Evolutionary conservation across 2,797 vertebrate species (phyloP), one percentile per base, ranked within the genome.

Genomic region (Urocyon cinereoargenteus): DNA sequence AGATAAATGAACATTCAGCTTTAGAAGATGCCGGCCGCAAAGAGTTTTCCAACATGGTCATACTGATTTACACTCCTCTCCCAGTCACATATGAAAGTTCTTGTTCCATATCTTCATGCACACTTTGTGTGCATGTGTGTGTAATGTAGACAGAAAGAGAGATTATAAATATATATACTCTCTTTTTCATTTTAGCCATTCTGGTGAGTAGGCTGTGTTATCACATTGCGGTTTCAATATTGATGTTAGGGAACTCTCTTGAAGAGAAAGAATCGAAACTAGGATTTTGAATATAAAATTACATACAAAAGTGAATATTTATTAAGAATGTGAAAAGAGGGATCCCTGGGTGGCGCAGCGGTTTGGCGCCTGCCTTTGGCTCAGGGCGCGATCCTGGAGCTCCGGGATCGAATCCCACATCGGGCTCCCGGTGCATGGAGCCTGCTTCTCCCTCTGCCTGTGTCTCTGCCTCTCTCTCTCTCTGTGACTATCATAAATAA

Each of bases 301-400:
- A 26, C 24, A 53, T 36, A 51, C 40, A 36, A 62, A 95, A 59
- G 28, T 86, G 88, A 96, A 86, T 88, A 64, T 82, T 96, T 95
- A 70, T 49, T 36, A 83, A 68, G 66, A 79, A 55, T 28, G 16
- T 92, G 81, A 90, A 94, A 79, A 94, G 86, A 86, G n/a, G n/a
- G n/a, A n/a, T n/a, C n/a, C n/a, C n/a, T n/a, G n/a, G n/a, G n/a
- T n/a, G n/a, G n/a, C n/a, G n/a, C n/a, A n/a, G n/a, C n/a, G n/a
- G n/a, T n/a, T n/a, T n/a, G n/a, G n/a, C n/a, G n/a, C n/a, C n/a
- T n/a, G n/a, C n/a, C n/a, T n/a, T n/a, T n/a, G n/a, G n/a, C n/a
- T n/a, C n/a, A n/a, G n/a, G n/a, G n/a, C n/a, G n/a, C n/a, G n/a
- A n/a, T n/a, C n/a, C n/a, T n/a, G n/a, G n/a, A n/a, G n/a, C n/a